phyloP scores from a whole-genome alignment of 2,888 invertebrate species.

The Venustoraphidia nigricollis region DNA sequence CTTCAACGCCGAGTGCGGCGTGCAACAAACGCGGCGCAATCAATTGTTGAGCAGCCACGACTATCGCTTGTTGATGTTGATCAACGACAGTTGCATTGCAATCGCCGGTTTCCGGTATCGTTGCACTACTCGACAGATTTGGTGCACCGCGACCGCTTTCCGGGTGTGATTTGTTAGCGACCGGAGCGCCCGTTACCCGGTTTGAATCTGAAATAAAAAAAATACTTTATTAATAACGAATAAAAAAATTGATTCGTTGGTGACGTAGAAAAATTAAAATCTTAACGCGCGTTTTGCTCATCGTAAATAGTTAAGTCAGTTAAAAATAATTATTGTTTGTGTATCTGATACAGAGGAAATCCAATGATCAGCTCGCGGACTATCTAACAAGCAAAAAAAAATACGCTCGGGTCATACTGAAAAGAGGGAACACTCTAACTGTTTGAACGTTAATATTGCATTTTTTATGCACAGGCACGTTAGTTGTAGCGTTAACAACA shows the following conservation, averaged over 20 bases:
- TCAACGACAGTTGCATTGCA: conserved; percentile 27
- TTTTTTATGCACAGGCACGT: no score
- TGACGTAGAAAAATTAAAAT: background rate
- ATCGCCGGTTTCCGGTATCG: conserved; percentile 22
- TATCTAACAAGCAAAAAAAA: no score
- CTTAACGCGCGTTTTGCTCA: background rate
- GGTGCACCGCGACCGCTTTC: conserved; percentile 17
- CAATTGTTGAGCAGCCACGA: conserved; percentile 11
- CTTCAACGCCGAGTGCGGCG: conserved; percentile 57
- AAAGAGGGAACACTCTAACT: no score
- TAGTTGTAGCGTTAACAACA: no score
- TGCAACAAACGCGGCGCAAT: conserved; percentile 23
- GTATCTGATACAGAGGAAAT: no score
- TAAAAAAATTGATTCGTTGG: background rate
- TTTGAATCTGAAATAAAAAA: conserved; percentile 27
- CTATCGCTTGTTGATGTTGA: background rate
- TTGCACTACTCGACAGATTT: conserved; percentile 16
- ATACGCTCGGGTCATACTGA: no score
- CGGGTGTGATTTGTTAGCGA: background rate
- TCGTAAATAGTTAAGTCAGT: no score
- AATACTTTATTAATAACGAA: background rate
- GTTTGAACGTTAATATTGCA: no score
- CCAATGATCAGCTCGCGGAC: no score
- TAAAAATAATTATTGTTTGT: no score
- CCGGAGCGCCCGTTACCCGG: conserved; percentile 21